These are phyloP conservation scores for Archaeoteleia sp. DNA, from an alignment of 2,888 invertebrate species.

Conservation along the genomic window DNA sequence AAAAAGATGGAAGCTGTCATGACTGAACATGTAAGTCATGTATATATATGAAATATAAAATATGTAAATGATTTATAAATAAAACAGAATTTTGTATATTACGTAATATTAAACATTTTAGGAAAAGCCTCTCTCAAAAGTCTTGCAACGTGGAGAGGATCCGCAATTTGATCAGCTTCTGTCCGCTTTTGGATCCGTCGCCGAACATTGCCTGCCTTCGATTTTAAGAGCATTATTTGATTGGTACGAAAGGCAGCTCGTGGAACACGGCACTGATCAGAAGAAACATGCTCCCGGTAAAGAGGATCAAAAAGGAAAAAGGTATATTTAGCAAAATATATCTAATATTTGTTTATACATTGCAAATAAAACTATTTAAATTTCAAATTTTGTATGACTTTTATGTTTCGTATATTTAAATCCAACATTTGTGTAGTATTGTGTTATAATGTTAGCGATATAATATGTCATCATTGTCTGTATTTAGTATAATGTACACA, in stretches of 20 bases:
- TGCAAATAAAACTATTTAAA: constrained; percentile 7
- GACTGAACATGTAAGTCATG: constrained; percentile 84
- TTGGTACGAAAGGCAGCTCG: constrained; percentile 94
- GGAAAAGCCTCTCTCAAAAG: constrained; percentile 96
- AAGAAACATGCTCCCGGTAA: constrained; percentile 75
- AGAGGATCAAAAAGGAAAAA: constrained; percentile 80
- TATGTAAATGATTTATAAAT: constrained; percentile 1
- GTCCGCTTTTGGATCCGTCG: constrained; percentile 93
- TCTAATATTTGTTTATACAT: too few relatives aligned
- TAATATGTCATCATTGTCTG: constrained; percentile 4
- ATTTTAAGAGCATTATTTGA: constrained; percentile 92
- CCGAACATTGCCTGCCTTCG: constrained; percentile 98
- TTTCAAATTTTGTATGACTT: too few relatives aligned
- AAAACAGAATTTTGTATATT: constrained; percentile 1
- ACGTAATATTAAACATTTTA: constrained; percentile 70
- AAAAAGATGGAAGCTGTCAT: constrained; percentile 97
- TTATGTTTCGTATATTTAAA: too few relatives aligned
- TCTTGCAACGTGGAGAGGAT: constrained; percentile 97
- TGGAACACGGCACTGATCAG: constrained; percentile 80
- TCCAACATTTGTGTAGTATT: too few relatives aligned
- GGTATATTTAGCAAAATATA: too few relatives aligned
- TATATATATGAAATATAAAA: constrained; percentile 2
- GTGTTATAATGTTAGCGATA: too few relatives aligned
- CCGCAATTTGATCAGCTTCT: constrained; percentile 94
- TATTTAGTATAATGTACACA: constrained; percentile 80